Evolutionary conservation across 2,888 invertebrate genomes (phyloP).

Genomic region (Meteorus colon): DNA sequence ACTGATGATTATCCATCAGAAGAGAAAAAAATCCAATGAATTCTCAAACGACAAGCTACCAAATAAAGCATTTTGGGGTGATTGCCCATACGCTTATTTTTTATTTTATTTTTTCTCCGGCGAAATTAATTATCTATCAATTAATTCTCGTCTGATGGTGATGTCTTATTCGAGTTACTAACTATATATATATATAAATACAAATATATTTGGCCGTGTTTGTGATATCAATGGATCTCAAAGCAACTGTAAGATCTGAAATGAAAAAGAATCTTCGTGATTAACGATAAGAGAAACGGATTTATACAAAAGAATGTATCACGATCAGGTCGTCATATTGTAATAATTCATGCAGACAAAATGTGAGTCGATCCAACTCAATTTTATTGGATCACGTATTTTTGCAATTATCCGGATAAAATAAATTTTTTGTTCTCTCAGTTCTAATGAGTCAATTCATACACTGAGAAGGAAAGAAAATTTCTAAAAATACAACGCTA

Average conservation of each 20-base stretch:
- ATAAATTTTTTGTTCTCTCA: too few relatives aligned
- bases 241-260: slow-evolving; percentile 61
- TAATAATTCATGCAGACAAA: too few relatives aligned
- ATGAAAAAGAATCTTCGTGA: slow-evolving; percentile 39
- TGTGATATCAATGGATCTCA: slow-evolving; percentile 67
- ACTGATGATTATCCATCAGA: background rate
- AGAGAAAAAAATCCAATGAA: background rate
- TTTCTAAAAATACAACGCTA: slow-evolving; percentile 21
- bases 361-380: too few relatives aligned
- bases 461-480: slow-evolving; percentile 7
- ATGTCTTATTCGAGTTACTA: slow-evolving; percentile 19
- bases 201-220: slow-evolving; percentile 52
- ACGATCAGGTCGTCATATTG: slow-evolving; percentile 25
- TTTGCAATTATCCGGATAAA: too few relatives aligned
- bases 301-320: slow-evolving; percentile 28
- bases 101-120: background rate
- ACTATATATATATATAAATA: background rate
- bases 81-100: slow-evolving; percentile 32
- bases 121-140: slow-evolving; percentile 18
- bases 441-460: background rate
- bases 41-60: background rate
- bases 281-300: slow-evolving; percentile 20
- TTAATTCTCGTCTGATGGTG: slow-evolving; percentile 4
- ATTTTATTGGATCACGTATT: too few relatives aligned
- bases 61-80: slow-evolving; percentile 17